Percentiles rank a stretch among this genome's conserved stretches.
phyloP scores from a whole-genome alignment of 2,797 vertebrate species.

The Phyllotis vaccarum region DNA sequence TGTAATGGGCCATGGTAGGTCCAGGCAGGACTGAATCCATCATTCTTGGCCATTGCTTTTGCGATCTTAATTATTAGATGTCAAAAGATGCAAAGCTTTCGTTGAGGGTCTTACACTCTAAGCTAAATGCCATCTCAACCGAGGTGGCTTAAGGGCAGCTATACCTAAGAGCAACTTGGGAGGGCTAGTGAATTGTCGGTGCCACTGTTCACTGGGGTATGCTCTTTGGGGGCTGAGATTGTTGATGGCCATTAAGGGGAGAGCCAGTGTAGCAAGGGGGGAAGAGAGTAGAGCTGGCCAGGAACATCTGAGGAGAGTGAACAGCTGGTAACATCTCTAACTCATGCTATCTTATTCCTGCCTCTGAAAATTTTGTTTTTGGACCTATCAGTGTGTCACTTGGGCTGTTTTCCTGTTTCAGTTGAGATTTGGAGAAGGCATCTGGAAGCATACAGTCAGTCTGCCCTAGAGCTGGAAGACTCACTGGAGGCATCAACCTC shows the following conservation, averaged over 20 bases:
- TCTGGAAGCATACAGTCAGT: slow-evolving; percentile 87
- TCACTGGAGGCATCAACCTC: slow-evolving; percentile 80
- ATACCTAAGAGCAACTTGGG: not conserved
- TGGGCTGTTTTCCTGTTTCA: slow-evolving; percentile 61
- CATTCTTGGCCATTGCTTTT: not conserved
- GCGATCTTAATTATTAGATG: not conserved
- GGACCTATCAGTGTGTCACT: not conserved
- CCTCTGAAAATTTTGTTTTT: not conserved
- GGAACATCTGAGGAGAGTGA: not conserved
- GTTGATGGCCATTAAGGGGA: not conserved
- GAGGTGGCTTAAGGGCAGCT: not conserved
- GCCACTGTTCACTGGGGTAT: not conserved
- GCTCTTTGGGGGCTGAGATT: not conserved
- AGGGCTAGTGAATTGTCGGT: not conserved
- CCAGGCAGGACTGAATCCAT: not conserved
- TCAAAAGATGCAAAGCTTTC: not conserved
- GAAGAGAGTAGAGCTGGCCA: not conserved
- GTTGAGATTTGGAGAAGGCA: slow-evolving; percentile 90
- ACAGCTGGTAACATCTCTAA: not conserved
- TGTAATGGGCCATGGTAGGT: not conserved
- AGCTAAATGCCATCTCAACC: not conserved
- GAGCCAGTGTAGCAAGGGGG: not conserved
- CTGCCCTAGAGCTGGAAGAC: slow-evolving; percentile 85
- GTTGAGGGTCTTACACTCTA: not conserved
- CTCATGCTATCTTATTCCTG: not conserved